Evolutionary conservation across 2,797 vertebrate species (phyloP), one percentile per base, ranked within the genome.

Genomic region (Lutjanus argentimaculatus): DNA sequence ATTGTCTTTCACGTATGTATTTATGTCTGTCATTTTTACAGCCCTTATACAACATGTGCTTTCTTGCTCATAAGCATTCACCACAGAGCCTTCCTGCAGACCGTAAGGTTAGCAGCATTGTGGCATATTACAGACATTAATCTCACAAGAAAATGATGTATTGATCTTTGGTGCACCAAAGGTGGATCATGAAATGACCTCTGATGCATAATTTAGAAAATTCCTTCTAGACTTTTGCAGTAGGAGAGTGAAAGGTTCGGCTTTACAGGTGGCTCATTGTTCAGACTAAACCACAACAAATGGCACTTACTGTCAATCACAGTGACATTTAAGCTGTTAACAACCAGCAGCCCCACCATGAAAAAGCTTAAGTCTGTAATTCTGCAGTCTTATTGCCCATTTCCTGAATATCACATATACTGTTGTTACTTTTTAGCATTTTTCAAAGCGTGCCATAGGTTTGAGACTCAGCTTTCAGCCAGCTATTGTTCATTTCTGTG

Each of bases 111-210:
- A 57, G 71, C 51, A 77, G 75, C 72, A 65, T 21, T 75, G 73
- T 80, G 72, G 80, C 77, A 75, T 86, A 85, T 82, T 88, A 73
- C 59, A 86, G 78, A 79, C 75, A 89, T 89, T 92, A 82, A 93
- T 93, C 85, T 90, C 78, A 77, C 70, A 72, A 82, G 79, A 91
- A 90, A 93, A 94, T 92, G 71, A 91, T 84, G 63, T 93, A 94
- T 94, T 92, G 93, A 95, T 93, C 75, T 79, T 67, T 67, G 79
- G 59, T 70, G 79, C 52, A 75, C 78, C 85, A 81, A 67, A 79
- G 85, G 62, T 88, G 86, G 80, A 78, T 89, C 76, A 76, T 78
- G 46, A 85, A 91, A 85, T 91, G 68, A 86, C 85, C 70, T 72
- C 58, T 49, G 66, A 79, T 87, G 61, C 78, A 87, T 89, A 83